Conservation (phyloP, 2,888 invertebrate species). For the Spialia ferax region DNA sequence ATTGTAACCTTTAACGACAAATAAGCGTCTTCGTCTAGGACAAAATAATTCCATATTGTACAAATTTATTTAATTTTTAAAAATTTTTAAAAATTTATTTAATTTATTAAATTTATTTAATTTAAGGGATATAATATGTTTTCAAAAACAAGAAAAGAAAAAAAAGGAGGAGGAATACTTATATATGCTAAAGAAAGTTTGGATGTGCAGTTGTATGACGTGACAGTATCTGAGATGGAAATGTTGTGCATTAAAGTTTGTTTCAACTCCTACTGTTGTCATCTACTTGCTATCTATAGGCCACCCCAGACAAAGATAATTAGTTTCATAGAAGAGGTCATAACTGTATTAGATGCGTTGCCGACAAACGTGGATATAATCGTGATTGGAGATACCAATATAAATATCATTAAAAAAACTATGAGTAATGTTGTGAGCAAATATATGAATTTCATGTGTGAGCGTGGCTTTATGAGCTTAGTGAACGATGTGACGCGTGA, state of each 20-base stretch:
- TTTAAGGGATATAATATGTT: slow-evolving; percentile 2
- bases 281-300: slow-evolving; percentile 1
- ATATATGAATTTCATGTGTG: slow-evolving; percentile 20
- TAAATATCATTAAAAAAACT: neutral
- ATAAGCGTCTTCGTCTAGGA: too few species aligned
- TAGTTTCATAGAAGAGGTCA: slow-evolving; percentile 8
- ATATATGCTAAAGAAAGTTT: neutral
- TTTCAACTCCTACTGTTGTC: neutral
- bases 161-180: slow-evolving; percentile 10
- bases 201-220: neutral
- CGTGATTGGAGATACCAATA: slow-evolving; percentile 11
- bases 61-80: too few species aligned
- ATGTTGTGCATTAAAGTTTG: neutral
- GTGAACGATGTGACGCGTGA: slow-evolving; percentile 31
- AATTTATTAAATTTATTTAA: too few species aligned
- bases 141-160: neutral
- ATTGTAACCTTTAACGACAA: too few species aligned
- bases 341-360: neutral
- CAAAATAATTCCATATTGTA: too few species aligned
- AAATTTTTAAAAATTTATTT: too few species aligned
- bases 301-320: neutral
- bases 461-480: slow-evolving; percentile 15
- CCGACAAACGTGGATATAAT: neutral
- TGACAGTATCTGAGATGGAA: neutral
- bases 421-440: neutral